Evolutionary conservation across 2,888 invertebrate genomes (phyloP).

Genomic region (Sympetrum striolatum): DNA sequence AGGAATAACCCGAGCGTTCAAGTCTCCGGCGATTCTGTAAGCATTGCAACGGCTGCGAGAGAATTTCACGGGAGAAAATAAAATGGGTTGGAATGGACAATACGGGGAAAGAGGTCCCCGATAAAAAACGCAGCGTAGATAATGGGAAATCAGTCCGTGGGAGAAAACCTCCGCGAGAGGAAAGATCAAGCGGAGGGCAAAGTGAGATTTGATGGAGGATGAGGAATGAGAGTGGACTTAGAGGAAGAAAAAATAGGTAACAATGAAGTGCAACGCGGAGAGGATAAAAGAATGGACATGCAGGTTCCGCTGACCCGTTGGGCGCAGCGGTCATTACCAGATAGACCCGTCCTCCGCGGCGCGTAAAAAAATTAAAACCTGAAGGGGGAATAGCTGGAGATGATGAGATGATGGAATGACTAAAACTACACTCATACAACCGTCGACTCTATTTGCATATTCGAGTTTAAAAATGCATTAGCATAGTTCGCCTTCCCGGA

Average conservation of each 20-base stretch:
- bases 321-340: conserved; percentile 25
- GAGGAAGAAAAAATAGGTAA: conserved; percentile 9
- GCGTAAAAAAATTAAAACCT: conserved; percentile 28
- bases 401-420: conserved; percentile 34
- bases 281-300: conserved; percentile 25
- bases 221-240: neutral
- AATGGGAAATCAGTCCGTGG: neutral
- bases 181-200: neutral
- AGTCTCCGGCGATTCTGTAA: neutral
- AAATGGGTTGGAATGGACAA: neutral
- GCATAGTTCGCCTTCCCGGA: neutral
- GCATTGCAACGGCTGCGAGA: neutral
- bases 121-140: neutral
- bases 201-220: neutral
- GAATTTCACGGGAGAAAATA: neutral
- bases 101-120: neutral
- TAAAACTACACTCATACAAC: conserved; percentile 17
- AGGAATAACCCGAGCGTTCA: neutral
- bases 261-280: conserved; percentile 4
- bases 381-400: neutral
- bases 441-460: conserved; percentile 32
- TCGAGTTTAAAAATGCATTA: conserved; percentile 41
- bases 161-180: neutral
- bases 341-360: conserved; percentile 5
- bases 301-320: neutral